Evolutionary conservation across 2,113 vertebrate species (phyloP).

Genomic region (Rattus norvegicus): GRCr8 NC_086020.1:108078001-108078500

Average conservation of each 20-base stretch:
- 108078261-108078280: background rate
- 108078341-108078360: background rate
- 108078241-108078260: slow-evolving; percentile 47
- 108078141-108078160: slow-evolving; percentile 1
- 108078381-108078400: background rate
- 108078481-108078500: background rate
- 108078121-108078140: no score
- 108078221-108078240: background rate
- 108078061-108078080: no score
- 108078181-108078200: background rate
- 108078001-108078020: no score
- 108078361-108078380: background rate
- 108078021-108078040: no score
- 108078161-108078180: background rate
- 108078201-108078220: background rate
- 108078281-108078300: background rate
- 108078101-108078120: no score
- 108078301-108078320: background rate
- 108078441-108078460: background rate
- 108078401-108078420: background rate
- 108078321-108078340: background rate
- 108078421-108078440: background rate
- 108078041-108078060: no score
- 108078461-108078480: background rate
- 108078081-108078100: no score